Base-by-base conservation (phyloP, 2,888 invertebrate species). In the Cantharis lateralis region DNA sequence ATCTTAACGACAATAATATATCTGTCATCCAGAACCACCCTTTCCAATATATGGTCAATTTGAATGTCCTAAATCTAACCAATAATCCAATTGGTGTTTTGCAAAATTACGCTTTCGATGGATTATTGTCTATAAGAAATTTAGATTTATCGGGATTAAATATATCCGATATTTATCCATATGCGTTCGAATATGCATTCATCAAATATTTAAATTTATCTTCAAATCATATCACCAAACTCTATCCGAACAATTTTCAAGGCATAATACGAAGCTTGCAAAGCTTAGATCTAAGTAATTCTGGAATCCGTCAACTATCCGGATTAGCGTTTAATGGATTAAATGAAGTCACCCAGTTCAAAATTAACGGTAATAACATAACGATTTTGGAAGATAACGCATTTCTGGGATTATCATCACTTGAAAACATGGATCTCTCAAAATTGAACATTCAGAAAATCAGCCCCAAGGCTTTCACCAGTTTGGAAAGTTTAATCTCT, bases 221-320 rank as follows among this genome's bases (percentile, higher is more conserved):
- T 2, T n/a, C 7, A 7, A 48, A 48, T n/a, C 7, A 48, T 5
- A n/a, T 48, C n/a, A 48, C 7, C 13, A 5, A 32, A 48, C 48
- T 48, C 7, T 1, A 5, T 1, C n/a, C 9, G 3, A 0, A 48
- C 4, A 48, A 48, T n/a, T 48, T 48, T 9, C n/a, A n/a, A 7
- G n/a, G n/a, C 7, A 2, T n/a, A 48, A 0, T 7, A 4, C 0
- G 0, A 1, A n/a, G 2, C 5, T n/a, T 48, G 7, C 4, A 9
- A 48, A n/a, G 48, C n/a, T 48, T 48, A n/a, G 48, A 48, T n/a
- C 0, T 48, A n/a, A 48, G 48, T 9, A 48, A 48, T 48, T 48
- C 7, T 48, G n/a, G n/a, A n/a, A 48, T 48, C 7, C n/a, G n/a
- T 7, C 7, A 48, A 9, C 0, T 48, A 48, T n/a, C n/a, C 5